Evolutionary conservation across 92 coral and sea anemone species (phyloP).

Genomic region (Zoanthus solanderi): DNA sequence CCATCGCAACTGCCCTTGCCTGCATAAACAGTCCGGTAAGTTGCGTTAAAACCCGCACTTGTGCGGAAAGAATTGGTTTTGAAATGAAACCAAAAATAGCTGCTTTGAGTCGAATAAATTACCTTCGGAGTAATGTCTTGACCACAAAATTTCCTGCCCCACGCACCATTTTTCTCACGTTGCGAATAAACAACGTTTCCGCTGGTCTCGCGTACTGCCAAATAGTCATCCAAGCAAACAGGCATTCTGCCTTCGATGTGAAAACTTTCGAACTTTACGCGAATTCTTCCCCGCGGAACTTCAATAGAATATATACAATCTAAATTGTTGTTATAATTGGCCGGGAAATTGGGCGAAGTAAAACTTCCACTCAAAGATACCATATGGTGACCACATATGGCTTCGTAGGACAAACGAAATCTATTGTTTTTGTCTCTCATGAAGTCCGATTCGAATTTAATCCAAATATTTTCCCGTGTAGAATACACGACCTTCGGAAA

Average conservation of each 20-base stretch:
- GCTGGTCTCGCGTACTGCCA: slow-evolving; percentile 82
- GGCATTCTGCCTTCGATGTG: slow-evolving; percentile 78
- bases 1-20: slow-evolving; percentile 87
- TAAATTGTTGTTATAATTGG: slow-evolving; percentile 63
- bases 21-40: slow-evolving; percentile 75
- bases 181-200: slow-evolving; percentile 67
- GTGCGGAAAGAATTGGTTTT: slow-evolving; percentile 68
- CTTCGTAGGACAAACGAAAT: slow-evolving; percentile 80
- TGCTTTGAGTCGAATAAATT: slow-evolving; percentile 82
- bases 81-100: slow-evolving; percentile 80
- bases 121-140: slow-evolving; percentile 69
- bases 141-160: slow-evolving; percentile 80
- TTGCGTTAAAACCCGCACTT: slow-evolving; percentile 71
- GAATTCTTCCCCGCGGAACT: slow-evolving; percentile 89
- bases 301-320: slow-evolving; percentile 86
- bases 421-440: slow-evolving; percentile 71
- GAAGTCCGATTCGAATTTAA: slow-evolving; percentile 79
- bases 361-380: slow-evolving; percentile 70
- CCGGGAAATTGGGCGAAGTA: slow-evolving; percentile 75
- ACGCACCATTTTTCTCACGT: slow-evolving; percentile 48
- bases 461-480: slow-evolving; percentile 73
- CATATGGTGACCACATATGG: slow-evolving; percentile 88
- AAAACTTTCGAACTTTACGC: slow-evolving; percentile 81
- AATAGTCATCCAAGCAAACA: slow-evolving; percentile 75
- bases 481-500: slow-evolving; percentile 84